phyloP scores from a whole-genome alignment of 53 echinoderm and acorn worm genomes.

The Temnopleurus reevesii region DNA sequence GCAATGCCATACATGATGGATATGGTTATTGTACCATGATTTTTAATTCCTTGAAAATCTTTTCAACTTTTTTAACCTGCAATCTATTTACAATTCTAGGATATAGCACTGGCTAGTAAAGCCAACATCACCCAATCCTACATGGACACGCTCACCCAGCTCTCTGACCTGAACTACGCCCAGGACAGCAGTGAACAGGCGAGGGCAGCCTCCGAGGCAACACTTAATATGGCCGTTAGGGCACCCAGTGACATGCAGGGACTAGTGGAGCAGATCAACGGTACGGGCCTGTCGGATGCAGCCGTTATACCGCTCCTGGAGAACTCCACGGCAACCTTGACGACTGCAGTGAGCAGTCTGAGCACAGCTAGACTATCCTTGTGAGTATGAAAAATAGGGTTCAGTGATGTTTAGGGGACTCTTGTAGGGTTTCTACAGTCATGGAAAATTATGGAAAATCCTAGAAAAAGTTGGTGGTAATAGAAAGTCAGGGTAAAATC shows the following conservation, averaged over 20 bases:
- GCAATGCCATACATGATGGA: too few species aligned
- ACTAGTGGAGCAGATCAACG: conserved; percentile 71
- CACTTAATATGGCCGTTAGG: conserved; percentile 52
- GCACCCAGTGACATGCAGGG: conserved; percentile 62
- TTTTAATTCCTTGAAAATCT: background rate
- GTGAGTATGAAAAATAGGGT: too few species aligned
- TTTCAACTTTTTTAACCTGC: background rate
- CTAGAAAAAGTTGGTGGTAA: too few species aligned
- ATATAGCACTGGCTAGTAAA: conserved; percentile 62
- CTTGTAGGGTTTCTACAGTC: too few species aligned
- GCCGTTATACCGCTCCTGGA: conserved; percentile 39
- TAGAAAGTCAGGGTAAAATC: too few species aligned
- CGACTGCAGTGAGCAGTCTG: conserved; percentile 26
- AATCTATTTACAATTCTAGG: conserved; percentile 34
- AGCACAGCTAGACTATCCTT: conserved; percentile 52
- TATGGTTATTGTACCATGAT: too few species aligned
- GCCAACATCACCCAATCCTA: conserved; percentile 73
- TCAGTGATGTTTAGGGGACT: background rate
- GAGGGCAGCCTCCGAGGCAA: conserved; percentile 5
- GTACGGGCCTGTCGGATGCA: conserved; percentile 42
- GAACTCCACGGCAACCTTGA: conserved; percentile 60
- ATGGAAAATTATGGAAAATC: too few species aligned
- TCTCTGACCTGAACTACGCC: conserved; percentile 50
- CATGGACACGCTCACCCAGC: conserved; percentile 61
- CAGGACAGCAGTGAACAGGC: conserved; percentile 16